These are phyloP conservation scores for Pediacus dermestoides DNA, from an alignment of 2,888 invertebrate genomes.

Conservation along the genomic window DNA sequence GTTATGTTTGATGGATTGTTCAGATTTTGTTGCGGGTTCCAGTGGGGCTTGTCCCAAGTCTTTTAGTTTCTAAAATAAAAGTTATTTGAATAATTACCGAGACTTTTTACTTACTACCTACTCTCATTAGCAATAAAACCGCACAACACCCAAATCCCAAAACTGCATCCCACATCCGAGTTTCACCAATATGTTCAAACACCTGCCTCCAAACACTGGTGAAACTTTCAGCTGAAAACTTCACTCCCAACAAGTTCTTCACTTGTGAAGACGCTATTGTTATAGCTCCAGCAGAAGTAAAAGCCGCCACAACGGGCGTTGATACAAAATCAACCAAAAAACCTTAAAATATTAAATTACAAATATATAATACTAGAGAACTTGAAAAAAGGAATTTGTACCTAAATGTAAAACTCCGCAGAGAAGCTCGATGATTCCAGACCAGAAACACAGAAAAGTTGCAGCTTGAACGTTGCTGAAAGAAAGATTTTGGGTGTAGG, in stretches of 20 bases:
- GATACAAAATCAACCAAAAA: constrained; percentile 74
- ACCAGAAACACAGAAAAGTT: constrained; percentile 62
- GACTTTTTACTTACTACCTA: constrained; percentile 44
- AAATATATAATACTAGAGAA: no score
- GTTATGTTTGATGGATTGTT: constrained; percentile 40
- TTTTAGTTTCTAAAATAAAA: constrained; percentile 56
- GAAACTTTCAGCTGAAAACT: constrained; percentile 61
- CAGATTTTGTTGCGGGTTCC: constrained; percentile 44
- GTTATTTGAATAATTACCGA: background rate
- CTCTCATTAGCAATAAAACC: constrained; percentile 60
- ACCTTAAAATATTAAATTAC: constrained; percentile 50
- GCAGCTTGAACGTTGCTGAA: constrained; percentile 58
- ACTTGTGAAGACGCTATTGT: constrained; percentile 73
- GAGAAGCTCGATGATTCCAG: constrained; percentile 61
- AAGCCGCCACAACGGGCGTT: constrained; percentile 69
- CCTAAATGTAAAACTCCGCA: constrained; percentile 65
- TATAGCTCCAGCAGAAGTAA: constrained; percentile 72
- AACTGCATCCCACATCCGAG: constrained; percentile 58
- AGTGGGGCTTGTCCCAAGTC: constrained; percentile 46
- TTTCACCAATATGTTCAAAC: constrained; percentile 53
- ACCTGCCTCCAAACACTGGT: constrained; percentile 59
- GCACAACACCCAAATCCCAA: constrained; percentile 62
- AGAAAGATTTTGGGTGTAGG: constrained; percentile 52
- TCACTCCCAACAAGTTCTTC: constrained; percentile 63
- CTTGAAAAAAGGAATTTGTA: constrained; percentile 39